A percentile compares a stretch with the other conserved stretches of the same genome.
Evolutionary conservation across 2,888 invertebrate species (phyloP).

Genomic region (Stenurella melanura): DNA sequence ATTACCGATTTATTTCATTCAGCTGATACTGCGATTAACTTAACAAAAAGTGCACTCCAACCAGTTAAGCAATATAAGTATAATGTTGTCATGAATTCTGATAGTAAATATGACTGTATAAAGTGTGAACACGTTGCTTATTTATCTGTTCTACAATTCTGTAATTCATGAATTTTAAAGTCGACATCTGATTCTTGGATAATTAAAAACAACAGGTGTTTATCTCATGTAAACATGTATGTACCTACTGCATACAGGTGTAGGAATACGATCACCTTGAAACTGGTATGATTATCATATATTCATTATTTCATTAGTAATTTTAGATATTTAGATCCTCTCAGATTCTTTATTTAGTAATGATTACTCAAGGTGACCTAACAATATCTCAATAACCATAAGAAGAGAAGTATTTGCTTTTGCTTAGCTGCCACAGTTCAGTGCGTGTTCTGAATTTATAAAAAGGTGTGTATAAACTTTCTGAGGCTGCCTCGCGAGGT

Average conservation of each 20-base stretch:
- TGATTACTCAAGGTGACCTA: neutral
- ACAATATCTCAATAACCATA: neutral
- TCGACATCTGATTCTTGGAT: conserved; percentile 4
- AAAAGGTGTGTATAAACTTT: no score
- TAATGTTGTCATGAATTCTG: neutral
- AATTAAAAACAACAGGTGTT: conserved; percentile 7
- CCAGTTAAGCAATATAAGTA: neutral
- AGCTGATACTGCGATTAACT: neutral
- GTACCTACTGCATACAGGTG: neutral
- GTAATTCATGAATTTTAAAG: neutral
- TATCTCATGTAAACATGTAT: neutral
- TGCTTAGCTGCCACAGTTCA: no score
- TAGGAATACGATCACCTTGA: neutral
- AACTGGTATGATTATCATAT: conserved; percentile 3
- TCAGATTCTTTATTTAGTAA: neutral
- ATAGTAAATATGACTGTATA: neutral
- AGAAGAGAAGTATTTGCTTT: neutral
- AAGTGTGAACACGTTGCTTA: neutral
- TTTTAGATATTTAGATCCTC: conserved; percentile 4
- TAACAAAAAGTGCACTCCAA: neutral
- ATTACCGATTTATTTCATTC: neutral
- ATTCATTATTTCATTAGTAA: neutral
- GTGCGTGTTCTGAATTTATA: no score
- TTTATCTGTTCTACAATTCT: neutral
- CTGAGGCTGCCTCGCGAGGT: no score